Evolutionary conservation across 2,888 invertebrate species (phyloP), one percentile per base, ranked within the genome.

Genomic region (Drosophila meridionalis): DNA sequence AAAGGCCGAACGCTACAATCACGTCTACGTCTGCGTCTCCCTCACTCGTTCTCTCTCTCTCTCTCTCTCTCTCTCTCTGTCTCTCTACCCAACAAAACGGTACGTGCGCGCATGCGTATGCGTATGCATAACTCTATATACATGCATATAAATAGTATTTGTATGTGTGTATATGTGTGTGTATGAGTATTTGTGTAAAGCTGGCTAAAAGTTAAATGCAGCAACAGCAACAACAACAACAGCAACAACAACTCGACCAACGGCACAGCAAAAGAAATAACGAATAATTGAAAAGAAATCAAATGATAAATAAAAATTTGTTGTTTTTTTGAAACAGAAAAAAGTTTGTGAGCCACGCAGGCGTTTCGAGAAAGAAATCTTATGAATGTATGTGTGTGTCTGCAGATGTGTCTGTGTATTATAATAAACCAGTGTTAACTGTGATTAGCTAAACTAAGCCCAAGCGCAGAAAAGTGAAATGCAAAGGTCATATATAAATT

Each of bases 31-130:
- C 72, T 66, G 59, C 34, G 67, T 58, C 77, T 64, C 20, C 53
- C 57, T 55, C 67, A 20, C 20, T 20, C 20, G 20, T 20, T 20
- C 20, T 34, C 14, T 34, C 53, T 38, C 62, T 45, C 43, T 56
- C 62, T 32, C 62, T 59, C 74, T 66, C 30, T 50, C 53, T 56
- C 48, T 56, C 68, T 34, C 62, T 58, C 73, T 65, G 12, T 50
- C 53, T 56, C 63, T 26, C 40, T 38, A 42, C 20, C 68, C 48
- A 26, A 61, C 69, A 72, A 78, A 84, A 84, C 87, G 89, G 84
- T 89, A 86, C 89, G 89, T 86, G 89, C 76, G 82, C 89, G 87
- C 84, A 86, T 81, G 86, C 83, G 83, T 82, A 67, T 78, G 63
- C 52, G 68, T 80, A 56, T 64, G 50, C 60, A 38, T 65, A 50